Evolutionary conservation across 2,888 invertebrate species (phyloP).

Genomic region (Microctonus aethiopoides): DNA sequence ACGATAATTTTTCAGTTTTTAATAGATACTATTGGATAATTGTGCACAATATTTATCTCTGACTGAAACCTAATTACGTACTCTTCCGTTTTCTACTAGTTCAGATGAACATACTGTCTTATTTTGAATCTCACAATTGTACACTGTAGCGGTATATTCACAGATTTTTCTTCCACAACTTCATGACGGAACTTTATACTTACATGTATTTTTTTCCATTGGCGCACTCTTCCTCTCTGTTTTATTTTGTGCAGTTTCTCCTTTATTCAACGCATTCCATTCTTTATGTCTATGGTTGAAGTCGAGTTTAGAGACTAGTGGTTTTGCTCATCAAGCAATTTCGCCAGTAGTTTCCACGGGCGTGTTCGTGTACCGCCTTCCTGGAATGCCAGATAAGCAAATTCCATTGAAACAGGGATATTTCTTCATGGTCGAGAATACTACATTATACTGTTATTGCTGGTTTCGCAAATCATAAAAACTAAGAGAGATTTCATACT

Average conservation of each 20-base stretch:
- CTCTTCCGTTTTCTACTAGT: no score
- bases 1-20: no score
- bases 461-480: background rate
- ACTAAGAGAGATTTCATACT: background rate
- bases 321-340: conserved; percentile 24
- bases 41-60: no score
- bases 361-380: conserved; percentile 33
- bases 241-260: background rate
- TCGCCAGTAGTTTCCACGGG: conserved; percentile 32
- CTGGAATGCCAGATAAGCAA: conserved; percentile 37
- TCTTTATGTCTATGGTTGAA: conserved; percentile 39
- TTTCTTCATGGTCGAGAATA: conserved; percentile 22
- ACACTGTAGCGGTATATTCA: conserved; percentile 35
- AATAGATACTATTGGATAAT: no score
- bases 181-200: background rate
- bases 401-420: conserved; percentile 1
- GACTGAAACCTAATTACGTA: background rate
- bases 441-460: background rate
- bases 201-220: background rate
- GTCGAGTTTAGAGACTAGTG: conserved; percentile 5
- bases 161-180: conserved; percentile 10
- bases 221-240: background rate
- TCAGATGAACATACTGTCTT: no score
- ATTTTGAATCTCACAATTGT: background rate
- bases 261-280: conserved; percentile 26